phyloP scores from a whole-genome alignment of 1,140 invertebrate genomes.

The Protaetia brevitarsis region DNA sequence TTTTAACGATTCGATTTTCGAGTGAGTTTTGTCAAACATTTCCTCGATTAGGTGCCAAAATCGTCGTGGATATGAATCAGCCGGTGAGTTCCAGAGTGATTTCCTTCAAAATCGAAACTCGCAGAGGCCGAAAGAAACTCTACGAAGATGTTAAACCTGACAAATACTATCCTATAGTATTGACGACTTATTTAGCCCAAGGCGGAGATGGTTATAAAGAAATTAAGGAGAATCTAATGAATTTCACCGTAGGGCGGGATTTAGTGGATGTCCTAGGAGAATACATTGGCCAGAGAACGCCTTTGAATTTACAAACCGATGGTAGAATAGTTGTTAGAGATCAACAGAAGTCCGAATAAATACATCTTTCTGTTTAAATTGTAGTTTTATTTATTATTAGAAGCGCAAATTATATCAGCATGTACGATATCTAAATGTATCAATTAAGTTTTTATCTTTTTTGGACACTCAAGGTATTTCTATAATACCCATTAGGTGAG shows the following conservation, averaged over 20 bases:
- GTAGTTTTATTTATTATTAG: too few species aligned
- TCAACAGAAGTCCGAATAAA: neutral
- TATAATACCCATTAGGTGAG: too few species aligned
- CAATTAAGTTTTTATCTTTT: too few species aligned
- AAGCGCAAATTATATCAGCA: too few species aligned
- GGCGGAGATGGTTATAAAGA: slow-evolving; percentile 63
- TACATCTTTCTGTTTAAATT: neutral
- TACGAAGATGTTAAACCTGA: slow-evolving; percentile 55
- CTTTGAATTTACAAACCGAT: slow-evolving; percentile 46
- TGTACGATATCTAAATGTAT: too few species aligned
- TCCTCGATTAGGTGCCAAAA: slow-evolving; percentile 40
- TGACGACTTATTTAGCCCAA: slow-evolving; percentile 60
- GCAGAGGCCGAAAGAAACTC: slow-evolving; percentile 60
- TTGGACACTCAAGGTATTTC: too few species aligned
- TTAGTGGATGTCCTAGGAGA: slow-evolving; percentile 42
- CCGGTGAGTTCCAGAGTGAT: neutral
- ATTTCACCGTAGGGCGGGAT: slow-evolving; percentile 31
- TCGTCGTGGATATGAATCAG: neutral
- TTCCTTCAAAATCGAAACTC: slow-evolving; percentile 54
- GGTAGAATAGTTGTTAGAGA: slow-evolving; percentile 40
- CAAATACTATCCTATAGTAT: slow-evolving; percentile 59
- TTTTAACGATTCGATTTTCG: too few species aligned
- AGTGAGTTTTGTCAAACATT: slow-evolving; percentile 39
- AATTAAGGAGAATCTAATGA: slow-evolving; percentile 38
- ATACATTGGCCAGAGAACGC: slow-evolving; percentile 44